Evolutionary conservation across 64 coral and sea anemone species (phyloP).

Genomic region (Actinia tenebrosa): DNA sequence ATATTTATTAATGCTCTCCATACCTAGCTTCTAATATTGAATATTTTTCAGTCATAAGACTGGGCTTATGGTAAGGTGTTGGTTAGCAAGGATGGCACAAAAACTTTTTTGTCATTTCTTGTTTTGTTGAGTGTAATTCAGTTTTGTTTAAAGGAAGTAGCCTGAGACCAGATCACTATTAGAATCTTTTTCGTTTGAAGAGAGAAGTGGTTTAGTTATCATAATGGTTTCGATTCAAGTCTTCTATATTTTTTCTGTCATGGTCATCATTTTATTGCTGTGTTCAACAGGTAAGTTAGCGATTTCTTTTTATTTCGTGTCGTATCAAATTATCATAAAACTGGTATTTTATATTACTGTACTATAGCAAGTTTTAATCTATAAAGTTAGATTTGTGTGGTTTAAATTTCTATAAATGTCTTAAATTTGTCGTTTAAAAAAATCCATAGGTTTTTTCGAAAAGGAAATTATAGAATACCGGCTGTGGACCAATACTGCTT

Average conservation of each 20-base stretch:
- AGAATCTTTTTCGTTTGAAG: background rate
- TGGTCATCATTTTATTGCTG: background rate
- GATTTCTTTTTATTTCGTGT: background rate
- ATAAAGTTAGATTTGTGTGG: too few species aligned
- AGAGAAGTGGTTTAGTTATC: background rate
- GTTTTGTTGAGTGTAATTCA: too few species aligned
- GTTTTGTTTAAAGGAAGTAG: too few species aligned
- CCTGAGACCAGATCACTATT: background rate
- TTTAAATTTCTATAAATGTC: too few species aligned
- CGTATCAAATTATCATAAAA: background rate
- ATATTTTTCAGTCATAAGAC: background rate
- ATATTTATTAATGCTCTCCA: background rate
- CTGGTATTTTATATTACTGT: background rate
- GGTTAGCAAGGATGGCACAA: background rate
- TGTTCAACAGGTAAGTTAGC: background rate
- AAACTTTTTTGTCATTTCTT: too few species aligned
- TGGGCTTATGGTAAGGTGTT: background rate
- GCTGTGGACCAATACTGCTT: too few species aligned
- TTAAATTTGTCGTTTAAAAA: too few species aligned
- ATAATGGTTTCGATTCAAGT: background rate
- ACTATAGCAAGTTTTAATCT: too few species aligned
- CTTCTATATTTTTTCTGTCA: background rate
- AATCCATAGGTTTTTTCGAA: too few species aligned
- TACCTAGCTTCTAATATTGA: background rate
- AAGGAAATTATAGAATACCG: too few species aligned